Conservation (phyloP, 2,113 vertebrate genomes). For the Eublepharis macularius region DNA sequence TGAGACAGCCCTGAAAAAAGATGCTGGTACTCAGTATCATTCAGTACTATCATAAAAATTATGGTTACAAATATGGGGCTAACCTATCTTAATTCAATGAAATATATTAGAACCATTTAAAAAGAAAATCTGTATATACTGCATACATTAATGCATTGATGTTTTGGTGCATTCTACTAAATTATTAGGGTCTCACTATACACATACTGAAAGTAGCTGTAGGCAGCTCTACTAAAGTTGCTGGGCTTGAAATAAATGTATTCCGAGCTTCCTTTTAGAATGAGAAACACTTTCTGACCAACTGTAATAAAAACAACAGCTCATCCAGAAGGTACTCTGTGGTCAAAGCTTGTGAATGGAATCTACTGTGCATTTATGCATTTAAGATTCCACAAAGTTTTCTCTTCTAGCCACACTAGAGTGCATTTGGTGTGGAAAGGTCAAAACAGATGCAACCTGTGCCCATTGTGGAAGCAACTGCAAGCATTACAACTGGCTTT, state of each 20-base stretch:
- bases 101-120: conserved; percentile 46
- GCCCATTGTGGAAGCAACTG: conserved; percentile 59
- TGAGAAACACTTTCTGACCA: conserved; percentile 68
- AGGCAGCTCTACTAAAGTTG: conserved; percentile 56
- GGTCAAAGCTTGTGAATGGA: conserved; percentile 66
- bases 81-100: conserved; percentile 47
- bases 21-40: no score
- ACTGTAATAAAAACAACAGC: conserved; percentile 69
- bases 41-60: no score
- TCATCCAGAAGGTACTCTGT: conserved; percentile 73
- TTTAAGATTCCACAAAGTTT: conserved; percentile 76
- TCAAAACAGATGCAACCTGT: conserved; percentile 67
- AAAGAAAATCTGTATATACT: conserved; percentile 27
- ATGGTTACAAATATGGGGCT: conserved; percentile 49
- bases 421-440: conserved; percentile 57
- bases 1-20: no score
- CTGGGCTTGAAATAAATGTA: conserved; percentile 57
- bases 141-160: conserved; percentile 40
- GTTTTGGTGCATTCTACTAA: conserved; percentile 58
- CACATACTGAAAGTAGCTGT: conserved; percentile 58
- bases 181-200: conserved; percentile 68
- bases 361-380: conserved; percentile 68
- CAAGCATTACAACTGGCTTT: conserved; percentile 52
- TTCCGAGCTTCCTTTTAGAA: conserved; percentile 57
- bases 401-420: conserved; percentile 59